These are phyloP conservation scores for Mormyrus lacerda DNA, from an alignment of 2,113 vertebrate genomes.

Conservation along the genomic window DNA sequence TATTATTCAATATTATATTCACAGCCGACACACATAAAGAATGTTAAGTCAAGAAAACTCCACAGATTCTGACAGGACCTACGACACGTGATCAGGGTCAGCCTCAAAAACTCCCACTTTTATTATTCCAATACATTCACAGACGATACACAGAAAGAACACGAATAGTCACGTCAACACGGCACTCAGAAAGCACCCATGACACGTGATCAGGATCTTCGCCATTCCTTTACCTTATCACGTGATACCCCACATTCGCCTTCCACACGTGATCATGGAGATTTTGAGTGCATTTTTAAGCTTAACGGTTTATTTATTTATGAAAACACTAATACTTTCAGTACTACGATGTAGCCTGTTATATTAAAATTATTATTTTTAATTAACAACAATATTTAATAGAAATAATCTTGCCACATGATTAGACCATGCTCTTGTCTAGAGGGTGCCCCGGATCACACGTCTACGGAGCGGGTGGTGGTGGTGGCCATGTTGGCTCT, in stretches of 20 bases:
- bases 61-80: neutral
- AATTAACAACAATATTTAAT: neutral
- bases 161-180: slow-evolving; percentile 31
- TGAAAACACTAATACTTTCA: neutral
- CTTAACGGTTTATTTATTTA: neutral
- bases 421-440: neutral
- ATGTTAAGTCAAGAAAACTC: neutral
- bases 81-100: neutral
- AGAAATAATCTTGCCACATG: neutral
- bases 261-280: neutral
- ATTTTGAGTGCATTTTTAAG: neutral
- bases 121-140: neutral
- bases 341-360: neutral
- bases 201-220: slow-evolving; percentile 36
- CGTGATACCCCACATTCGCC: neutral
- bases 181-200: slow-evolving; percentile 31
- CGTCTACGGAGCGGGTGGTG: neutral
- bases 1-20: neutral
- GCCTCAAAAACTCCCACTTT: neutral
- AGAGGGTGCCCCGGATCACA: neutral
- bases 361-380: neutral
- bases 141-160: neutral
- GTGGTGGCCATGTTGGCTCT: neutral
- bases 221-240: neutral
- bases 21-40: neutral